These are phyloP conservation scores for Colletes gigas DNA, from an alignment of 1,140 invertebrate species.

Conservation along the genomic window DNA sequence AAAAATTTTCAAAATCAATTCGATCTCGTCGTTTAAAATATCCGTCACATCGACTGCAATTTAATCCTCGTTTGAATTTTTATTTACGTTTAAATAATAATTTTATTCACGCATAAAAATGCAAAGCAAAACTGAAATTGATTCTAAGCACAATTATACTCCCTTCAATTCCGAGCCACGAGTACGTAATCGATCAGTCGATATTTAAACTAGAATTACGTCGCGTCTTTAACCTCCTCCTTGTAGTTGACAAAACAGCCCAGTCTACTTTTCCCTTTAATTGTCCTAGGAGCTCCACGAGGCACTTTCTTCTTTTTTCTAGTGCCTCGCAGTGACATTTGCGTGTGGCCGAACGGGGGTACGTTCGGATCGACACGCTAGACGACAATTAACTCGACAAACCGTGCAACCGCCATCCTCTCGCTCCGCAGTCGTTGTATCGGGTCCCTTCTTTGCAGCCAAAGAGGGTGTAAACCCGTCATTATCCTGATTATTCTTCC, in stretches of 20 bases:
- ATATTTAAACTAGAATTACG: too few relatives aligned
- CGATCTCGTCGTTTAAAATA: too few relatives aligned
- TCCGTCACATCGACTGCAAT: too few relatives aligned
- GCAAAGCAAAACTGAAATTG: too few relatives aligned
- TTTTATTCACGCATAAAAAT: too few relatives aligned
- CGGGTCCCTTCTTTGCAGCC: constrained; percentile 44
- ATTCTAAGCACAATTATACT: too few relatives aligned
- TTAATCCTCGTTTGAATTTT: not conserved
- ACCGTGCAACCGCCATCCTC: constrained; percentile 68
- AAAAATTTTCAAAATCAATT: not conserved
- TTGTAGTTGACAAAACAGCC: constrained; percentile 26
- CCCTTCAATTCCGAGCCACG: too few relatives aligned
- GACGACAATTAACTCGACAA: constrained; percentile 78
- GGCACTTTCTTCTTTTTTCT: constrained; percentile 19
- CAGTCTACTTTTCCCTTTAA: constrained; percentile 41
- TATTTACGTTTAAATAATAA: too few relatives aligned
- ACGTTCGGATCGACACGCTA: constrained; percentile 76
- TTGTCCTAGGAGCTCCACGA: constrained; percentile 22
- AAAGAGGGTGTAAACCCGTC: constrained; percentile 74
- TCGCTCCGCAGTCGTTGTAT: constrained; percentile 43
- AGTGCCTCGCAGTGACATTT: constrained; percentile 65
- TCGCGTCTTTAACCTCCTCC: not conserved
- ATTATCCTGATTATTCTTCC: constrained; percentile 79
- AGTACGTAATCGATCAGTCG: too few relatives aligned
- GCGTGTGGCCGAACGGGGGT: constrained; percentile 63